Percentiles rank a stretch among this genome's conserved stretches.
Conservation (phyloP, 2,113 vertebrate species). For the Brachyhypopomus occidentalis region DNA sequence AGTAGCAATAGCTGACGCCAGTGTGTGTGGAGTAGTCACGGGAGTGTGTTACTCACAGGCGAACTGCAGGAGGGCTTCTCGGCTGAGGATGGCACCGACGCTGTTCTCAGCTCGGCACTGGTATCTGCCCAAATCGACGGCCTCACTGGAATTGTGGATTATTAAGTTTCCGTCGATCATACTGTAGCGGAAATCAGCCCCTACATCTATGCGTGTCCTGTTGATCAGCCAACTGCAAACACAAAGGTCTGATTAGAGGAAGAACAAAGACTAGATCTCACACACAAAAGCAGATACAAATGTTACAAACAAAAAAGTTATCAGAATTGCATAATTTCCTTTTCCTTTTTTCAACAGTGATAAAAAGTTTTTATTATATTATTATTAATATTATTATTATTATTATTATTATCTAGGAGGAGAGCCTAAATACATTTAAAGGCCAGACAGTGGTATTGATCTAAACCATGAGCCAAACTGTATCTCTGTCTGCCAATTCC, state of each 20-base stretch:
- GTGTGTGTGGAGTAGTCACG: background rate
- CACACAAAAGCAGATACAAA: background rate
- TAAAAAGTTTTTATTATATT: background rate
- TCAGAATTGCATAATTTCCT: background rate
- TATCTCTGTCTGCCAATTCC: slow-evolving; percentile 38
- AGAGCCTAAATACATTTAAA: slow-evolving; percentile 23
- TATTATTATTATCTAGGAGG: background rate
- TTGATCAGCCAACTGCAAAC: slow-evolving; percentile 88
- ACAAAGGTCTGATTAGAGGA: slow-evolving; percentile 35
- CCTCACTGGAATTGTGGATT: slow-evolving; percentile 84
- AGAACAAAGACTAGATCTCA: background rate
- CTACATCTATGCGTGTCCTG: slow-evolving; percentile 81
- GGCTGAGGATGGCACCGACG: slow-evolving; percentile 86
- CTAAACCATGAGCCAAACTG: slow-evolving; percentile 38
- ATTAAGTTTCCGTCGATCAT: slow-evolving; percentile 87
- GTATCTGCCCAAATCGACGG: slow-evolving; percentile 85
- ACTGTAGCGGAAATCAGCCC: slow-evolving; percentile 85
- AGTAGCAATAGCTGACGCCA: background rate
- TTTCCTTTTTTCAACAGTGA: background rate
- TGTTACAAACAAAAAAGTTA: no score
- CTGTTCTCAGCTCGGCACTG: slow-evolving; percentile 87
- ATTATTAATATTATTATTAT: background rate
- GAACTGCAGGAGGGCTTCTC: slow-evolving; percentile 88
- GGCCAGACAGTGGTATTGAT: slow-evolving; percentile 30
- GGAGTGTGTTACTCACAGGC: slow-evolving; percentile 85